phyloP scores from a whole-genome alignment of 2,888 invertebrate species.

The Eudemis profundana region DNA sequence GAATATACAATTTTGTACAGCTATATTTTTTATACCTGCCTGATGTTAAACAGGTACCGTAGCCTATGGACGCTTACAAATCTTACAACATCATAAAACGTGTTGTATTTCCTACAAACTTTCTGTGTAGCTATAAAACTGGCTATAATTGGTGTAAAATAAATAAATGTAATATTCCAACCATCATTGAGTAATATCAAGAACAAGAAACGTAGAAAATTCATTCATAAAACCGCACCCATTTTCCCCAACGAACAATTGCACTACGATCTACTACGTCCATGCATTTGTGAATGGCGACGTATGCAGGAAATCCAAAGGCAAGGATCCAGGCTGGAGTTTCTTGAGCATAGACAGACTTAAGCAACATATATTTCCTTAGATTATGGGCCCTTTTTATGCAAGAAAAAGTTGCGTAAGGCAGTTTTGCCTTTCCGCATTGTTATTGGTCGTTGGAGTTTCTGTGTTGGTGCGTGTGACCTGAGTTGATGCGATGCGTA shows the following conservation, averaged over 20 bases:
- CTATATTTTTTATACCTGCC: no score
- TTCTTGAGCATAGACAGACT: not conserved
- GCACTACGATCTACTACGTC: not conserved
- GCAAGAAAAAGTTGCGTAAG: not conserved
- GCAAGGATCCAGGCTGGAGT: not conserved
- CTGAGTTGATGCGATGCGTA: not conserved
- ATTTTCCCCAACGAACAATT: not conserved
- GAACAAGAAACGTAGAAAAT: not conserved
- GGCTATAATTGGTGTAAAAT: no score
- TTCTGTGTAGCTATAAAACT: no score
- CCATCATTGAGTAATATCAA: not conserved
- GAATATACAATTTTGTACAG: no score
- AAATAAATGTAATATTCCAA: no score
- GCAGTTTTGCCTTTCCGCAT: not conserved
- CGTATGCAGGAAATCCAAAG: slow-evolving; percentile 1
- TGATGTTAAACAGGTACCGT: no score
- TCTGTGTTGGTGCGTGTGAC: not conserved
- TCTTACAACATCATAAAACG: no score
- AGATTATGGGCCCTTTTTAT: not conserved
- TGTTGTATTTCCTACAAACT: no score
- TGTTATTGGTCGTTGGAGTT: not conserved
- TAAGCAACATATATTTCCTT: not conserved
- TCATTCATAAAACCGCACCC: not conserved
- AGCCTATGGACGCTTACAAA: no score
- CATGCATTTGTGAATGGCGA: not conserved